Evolutionary conservation across 2,113 vertebrate genomes (phyloP).

Genomic region (Tetrax tetrax): DNA sequence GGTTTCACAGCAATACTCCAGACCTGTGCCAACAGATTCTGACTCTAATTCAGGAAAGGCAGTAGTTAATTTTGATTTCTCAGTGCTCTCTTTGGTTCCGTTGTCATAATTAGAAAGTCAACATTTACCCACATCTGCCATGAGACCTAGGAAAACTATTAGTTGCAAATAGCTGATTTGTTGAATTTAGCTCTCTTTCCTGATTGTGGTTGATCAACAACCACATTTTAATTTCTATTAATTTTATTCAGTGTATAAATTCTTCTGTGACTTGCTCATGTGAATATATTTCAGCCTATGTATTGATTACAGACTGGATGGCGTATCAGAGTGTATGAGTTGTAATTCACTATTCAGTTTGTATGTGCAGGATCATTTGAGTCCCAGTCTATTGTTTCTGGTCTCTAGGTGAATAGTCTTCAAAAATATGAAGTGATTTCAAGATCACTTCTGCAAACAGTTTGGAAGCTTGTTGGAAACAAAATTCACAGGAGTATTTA

Average conservation of each 20-base stretch:
- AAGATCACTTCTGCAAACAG: neutral
- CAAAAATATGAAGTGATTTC: slow-evolving; percentile 22
- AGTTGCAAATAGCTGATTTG: slow-evolving; percentile 62
- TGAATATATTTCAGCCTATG: slow-evolving; percentile 10
- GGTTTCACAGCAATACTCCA: neutral
- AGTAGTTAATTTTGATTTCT: slow-evolving; percentile 55
- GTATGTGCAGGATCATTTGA: neutral
- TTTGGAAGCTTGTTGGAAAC: neutral
- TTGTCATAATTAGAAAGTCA: slow-evolving; percentile 67
- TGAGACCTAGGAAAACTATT: slow-evolving; percentile 62
- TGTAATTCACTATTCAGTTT: slow-evolving; percentile 1
- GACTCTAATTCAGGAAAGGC: slow-evolving; percentile 40
- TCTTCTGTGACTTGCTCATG: neutral
- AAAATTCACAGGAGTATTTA: neutral
- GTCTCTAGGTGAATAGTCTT: neutral
- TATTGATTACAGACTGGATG: neutral
- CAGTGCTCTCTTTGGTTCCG: slow-evolving; percentile 5
- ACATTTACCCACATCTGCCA: slow-evolving; percentile 64
- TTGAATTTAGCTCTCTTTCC: slow-evolving; percentile 55
- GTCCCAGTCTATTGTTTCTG: slow-evolving; percentile 9
- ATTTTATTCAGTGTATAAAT: slow-evolving; percentile 33
- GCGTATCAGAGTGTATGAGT: neutral
- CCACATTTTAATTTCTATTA: slow-evolving; percentile 54
- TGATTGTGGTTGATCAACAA: slow-evolving; percentile 35
- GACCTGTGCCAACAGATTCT: neutral